phyloP scores from a whole-genome alignment of 2,113 vertebrate genomes.

The Triplophysa siluroides region DNA sequence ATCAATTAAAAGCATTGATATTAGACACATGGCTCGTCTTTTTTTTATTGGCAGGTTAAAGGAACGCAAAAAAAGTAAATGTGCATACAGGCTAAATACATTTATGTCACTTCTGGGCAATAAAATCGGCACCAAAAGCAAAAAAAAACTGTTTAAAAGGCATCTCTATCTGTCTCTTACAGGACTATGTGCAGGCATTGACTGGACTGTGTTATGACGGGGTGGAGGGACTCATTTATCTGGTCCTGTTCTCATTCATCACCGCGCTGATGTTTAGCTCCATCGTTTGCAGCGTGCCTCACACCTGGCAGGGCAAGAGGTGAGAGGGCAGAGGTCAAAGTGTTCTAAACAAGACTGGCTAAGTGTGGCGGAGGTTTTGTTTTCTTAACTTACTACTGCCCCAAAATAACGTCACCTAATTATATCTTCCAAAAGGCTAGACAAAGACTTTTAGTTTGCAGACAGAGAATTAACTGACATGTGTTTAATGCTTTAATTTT shows the following conservation, averaged over 20 bases:
- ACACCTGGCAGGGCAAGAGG: slow-evolving; percentile 94
- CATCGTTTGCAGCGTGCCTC: slow-evolving; percentile 93
- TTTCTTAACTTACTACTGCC: background rate
- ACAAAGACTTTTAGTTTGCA: background rate
- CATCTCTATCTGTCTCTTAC: slow-evolving; percentile 17
- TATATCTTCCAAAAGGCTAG: background rate
- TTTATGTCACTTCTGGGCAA: background rate
- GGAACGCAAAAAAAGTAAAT: no score
- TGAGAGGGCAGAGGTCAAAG: slow-evolving; percentile 55
- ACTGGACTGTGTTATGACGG: slow-evolving; percentile 95
- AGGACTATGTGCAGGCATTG: slow-evolving; percentile 94
- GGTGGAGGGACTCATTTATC: slow-evolving; percentile 97
- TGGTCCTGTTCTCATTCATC: slow-evolving; percentile 95
- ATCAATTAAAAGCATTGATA: no score
- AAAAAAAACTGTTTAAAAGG: no score
- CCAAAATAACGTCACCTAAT: background rate
- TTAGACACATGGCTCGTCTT: no score
- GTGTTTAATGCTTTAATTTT: slow-evolving; percentile 12
- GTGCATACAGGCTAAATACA: no score
- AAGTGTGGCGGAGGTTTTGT: background rate
- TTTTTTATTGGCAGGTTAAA: no score
- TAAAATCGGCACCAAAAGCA: no score
- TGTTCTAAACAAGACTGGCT: no score
- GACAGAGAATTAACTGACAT: slow-evolving; percentile 17
- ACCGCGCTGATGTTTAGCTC: slow-evolving; percentile 99